These are phyloP conservation scores for Hylyphantes graminicola DNA, from an alignment of 1,140 invertebrate genomes.

Conservation along the genomic window DNA sequence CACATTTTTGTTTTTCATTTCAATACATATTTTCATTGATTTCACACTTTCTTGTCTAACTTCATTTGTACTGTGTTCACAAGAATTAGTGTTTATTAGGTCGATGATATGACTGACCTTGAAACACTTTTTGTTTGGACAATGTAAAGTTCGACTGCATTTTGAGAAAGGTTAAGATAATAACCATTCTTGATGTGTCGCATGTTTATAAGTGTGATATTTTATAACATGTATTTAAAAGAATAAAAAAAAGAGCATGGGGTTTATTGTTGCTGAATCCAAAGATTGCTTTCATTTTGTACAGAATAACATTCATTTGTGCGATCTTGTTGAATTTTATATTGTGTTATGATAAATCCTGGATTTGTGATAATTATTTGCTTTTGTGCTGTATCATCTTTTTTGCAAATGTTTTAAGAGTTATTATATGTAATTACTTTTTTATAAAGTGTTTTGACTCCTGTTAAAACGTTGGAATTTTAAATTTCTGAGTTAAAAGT, in stretches of 20 bases:
- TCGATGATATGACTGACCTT: too few relatives aligned
- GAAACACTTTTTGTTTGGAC: neutral
- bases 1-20: constrained; percentile 25
- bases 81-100: too few relatives aligned
- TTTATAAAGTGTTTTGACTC: neutral
- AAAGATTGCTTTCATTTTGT: constrained; percentile 54
- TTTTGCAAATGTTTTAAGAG: constrained; percentile 6
- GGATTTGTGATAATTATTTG: constrained; percentile 54
- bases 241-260: constrained; percentile 8
- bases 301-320: constrained; percentile 48
- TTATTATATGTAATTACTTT: neutral
- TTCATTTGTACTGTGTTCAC: neutral
- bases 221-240: constrained; percentile 13
- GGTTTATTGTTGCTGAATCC: constrained; percentile 34
- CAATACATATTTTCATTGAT: constrained; percentile 21
- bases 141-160: constrained; percentile 44
- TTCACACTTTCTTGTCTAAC: constrained; percentile 33
- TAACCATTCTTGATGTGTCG: constrained; percentile 15
- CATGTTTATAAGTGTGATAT: constrained; percentile 40
- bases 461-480: too few relatives aligned
- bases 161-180: constrained; percentile 19
- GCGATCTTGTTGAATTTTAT: constrained; percentile 55
- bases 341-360: constrained; percentile 40
- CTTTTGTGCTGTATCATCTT: neutral
- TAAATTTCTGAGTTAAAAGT: too few relatives aligned